A percentile compares a stretch with the other conserved stretches of the same genome.
phyloP scores from a whole-genome alignment of 2,888 invertebrate genomes.

The Stictocephala bisonia region DNA sequence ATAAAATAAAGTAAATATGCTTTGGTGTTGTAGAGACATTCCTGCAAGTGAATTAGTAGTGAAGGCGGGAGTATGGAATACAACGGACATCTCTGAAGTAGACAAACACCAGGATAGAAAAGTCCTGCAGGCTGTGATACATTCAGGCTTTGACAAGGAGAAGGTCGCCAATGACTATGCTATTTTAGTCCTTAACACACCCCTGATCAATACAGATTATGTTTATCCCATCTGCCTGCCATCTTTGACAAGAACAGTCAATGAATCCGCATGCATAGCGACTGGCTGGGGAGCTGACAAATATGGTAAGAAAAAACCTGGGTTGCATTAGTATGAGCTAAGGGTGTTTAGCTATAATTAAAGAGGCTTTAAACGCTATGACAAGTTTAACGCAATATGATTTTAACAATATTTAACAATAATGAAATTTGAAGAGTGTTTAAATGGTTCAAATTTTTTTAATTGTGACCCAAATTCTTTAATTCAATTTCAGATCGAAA shows the following conservation, averaged over 20 bases:
- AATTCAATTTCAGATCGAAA: too few species aligned
- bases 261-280: neutral
- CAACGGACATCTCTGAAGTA: neutral
- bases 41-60: neutral
- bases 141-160: neutral
- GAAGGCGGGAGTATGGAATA: neutral
- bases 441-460: too few species aligned
- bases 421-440: too few species aligned
- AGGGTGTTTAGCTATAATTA: too few species aligned
- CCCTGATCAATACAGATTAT: neutral
- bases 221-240: neutral
- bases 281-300: neutral
- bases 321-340: too few species aligned
- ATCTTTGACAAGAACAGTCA: neutral
- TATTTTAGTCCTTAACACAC: neutral
- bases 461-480: too few species aligned
- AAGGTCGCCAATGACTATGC: neutral
- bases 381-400: too few species aligned
- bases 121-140: neutral
- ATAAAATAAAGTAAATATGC: neutral
- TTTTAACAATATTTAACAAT: too few species aligned
- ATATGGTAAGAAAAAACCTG: neutral
- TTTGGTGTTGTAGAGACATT: neutral
- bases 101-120: neutral
- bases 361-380: too few species aligned